A percentile compares a stretch with the other conserved stretches of the same genome.
Evolutionary conservation across 2,797 vertebrate genomes (phyloP).

Genomic region (Coranthus polyacanthus): DNA sequence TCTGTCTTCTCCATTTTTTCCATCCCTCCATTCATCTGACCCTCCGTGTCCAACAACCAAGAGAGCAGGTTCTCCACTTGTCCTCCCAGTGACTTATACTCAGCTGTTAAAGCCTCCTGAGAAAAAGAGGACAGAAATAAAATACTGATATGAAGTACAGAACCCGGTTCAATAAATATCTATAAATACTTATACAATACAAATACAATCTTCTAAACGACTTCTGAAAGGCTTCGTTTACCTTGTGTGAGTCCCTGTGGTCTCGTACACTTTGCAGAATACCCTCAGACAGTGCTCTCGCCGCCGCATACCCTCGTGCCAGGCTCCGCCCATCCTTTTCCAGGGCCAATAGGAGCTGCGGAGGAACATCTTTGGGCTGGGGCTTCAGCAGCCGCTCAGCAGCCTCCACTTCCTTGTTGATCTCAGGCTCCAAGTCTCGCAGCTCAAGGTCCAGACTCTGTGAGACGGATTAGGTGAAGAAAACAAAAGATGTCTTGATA

Average conservation of each 20-base stretch:
- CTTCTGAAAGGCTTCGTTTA: constrained; percentile 63
- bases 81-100: constrained; percentile 82
- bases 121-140: constrained; percentile 5
- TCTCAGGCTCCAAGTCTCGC: constrained; percentile 85
- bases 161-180: background rate
- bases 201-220: background rate
- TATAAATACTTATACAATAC: background rate
- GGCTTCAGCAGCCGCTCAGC: constrained; percentile 85
- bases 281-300: constrained; percentile 80
- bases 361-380: constrained; percentile 88
- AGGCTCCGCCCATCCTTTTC: constrained; percentile 94
- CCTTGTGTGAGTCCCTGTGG: constrained; percentile 86
- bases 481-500: constrained; percentile 39
- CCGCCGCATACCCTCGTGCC: constrained; percentile 88
- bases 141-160: background rate
- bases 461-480: constrained; percentile 34
- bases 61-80: constrained; percentile 72
- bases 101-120: constrained; percentile 81
- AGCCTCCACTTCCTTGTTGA: constrained; percentile 86
- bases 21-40: constrained; percentile 65
- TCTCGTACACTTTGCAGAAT: constrained; percentile 84
- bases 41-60: constrained; percentile 79
- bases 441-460: constrained; percentile 90
- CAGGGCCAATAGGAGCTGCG: constrained; percentile 91
- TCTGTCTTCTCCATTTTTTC: constrained; percentile 54